phyloP scores from a whole-genome alignment of 1,140 invertebrate species.

The Heliconius hewitsoni region DNA sequence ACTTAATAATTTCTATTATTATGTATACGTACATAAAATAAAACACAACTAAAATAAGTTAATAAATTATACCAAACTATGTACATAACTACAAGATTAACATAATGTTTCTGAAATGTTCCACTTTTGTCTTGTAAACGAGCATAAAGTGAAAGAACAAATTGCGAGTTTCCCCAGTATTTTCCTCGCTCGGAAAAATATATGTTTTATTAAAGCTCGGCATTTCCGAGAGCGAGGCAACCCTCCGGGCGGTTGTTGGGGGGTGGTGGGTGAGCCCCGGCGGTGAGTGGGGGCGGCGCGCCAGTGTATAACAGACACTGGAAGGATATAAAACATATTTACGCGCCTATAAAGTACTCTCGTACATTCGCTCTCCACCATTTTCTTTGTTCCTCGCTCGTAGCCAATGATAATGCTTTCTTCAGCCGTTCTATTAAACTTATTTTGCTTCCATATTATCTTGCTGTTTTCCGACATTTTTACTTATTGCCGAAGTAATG shows the following conservation, averaged over 20 bases:
- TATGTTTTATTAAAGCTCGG: conserved; percentile 82
- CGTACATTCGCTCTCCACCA: conserved; percentile 78
- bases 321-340: conserved; percentile 81
- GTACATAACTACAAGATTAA: conserved; percentile 76
- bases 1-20: not conserved
- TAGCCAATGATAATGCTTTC: conserved; percentile 80
- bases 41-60: conserved; percentile 42
- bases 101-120: conserved; percentile 80
- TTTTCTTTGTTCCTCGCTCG: conserved; percentile 79
- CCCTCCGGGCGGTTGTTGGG: conserved; percentile 65
- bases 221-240: conserved; percentile 78
- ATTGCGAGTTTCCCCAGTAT: conserved; percentile 81
- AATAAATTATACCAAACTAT: conserved; percentile 69
- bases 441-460: conserved; percentile 79
- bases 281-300: conserved; percentile 58
- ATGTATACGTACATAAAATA: conserved; percentile 32
- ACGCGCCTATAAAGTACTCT: conserved; percentile 81
- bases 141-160: conserved; percentile 82
- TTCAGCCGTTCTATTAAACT: conserved; percentile 79
- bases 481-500: conserved; percentile 74
- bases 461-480: conserved; percentile 72
- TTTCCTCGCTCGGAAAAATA: conserved; percentile 81
- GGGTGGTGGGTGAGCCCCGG: conserved; percentile 39
- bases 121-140: conserved; percentile 82
- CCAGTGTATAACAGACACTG: conserved; percentile 80